phyloP scores from a whole-genome alignment of 2,113 vertebrate species.

The Phyllopteryx taeniolatus region DNA sequence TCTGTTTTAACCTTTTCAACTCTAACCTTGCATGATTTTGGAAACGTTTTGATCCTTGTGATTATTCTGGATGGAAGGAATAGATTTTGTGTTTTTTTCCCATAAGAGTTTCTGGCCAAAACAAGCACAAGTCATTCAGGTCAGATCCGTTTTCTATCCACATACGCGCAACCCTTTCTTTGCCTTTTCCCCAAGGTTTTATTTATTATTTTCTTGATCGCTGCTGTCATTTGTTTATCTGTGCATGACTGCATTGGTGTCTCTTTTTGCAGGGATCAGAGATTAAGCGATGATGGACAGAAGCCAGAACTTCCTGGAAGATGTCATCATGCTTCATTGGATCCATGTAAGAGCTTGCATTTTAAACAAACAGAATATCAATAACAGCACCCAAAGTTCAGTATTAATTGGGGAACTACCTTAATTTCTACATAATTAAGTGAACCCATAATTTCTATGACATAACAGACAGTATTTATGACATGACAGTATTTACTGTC shows the following conservation, averaged over 20 bases:
- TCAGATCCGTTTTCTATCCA: neutral
- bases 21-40: constrained; percentile 32
- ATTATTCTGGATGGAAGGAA: constrained; percentile 15
- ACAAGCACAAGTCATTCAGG: constrained; percentile 27
- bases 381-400: neutral
- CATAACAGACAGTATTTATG: neutral
- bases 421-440: neutral
- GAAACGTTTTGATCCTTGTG: constrained; percentile 22
- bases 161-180: neutral
- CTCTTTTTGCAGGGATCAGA: constrained; percentile 13
- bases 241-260: constrained; percentile 12
- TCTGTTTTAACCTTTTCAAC: neutral
- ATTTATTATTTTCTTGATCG: constrained; percentile 4
- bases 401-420: neutral
- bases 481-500: neutral
- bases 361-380: neutral
- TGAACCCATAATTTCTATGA: neutral
- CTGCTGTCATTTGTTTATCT: constrained; percentile 26
- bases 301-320: neutral
- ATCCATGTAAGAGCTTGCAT: constrained; percentile 19
- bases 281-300: constrained; percentile 17
- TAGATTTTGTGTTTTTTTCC: constrained; percentile 10
- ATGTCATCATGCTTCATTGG: neutral
- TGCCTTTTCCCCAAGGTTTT: constrained; percentile 1
- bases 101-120: constrained; percentile 22